phyloP scores from a whole-genome alignment of 2,888 invertebrate genomes.

The Tineola bisselliella region DNA sequence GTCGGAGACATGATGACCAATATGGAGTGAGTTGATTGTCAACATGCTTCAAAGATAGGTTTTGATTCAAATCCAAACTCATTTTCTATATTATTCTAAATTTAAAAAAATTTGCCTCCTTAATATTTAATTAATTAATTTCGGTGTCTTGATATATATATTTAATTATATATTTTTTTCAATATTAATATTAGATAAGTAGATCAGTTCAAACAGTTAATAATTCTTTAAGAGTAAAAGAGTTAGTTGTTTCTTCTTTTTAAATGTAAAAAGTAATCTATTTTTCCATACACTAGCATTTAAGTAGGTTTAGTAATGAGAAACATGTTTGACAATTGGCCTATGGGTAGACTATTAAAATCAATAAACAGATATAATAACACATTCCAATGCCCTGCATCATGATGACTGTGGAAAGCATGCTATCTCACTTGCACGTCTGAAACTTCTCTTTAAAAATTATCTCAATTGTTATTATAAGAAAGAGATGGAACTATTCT shows the following conservation, averaged over 20 bases:
- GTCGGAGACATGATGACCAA: too few relatives aligned
- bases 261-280: conserved; percentile 4
- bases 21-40: not conserved
- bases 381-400: not conserved
- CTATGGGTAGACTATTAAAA: not conserved
- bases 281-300: not conserved
- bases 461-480: not conserved
- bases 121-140: conserved; percentile 9
- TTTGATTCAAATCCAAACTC: not conserved
- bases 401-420: not conserved
- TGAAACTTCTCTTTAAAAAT: not conserved
- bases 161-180: not conserved
- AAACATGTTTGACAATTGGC: not conserved
- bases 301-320: not conserved
- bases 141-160: not conserved
- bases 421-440: not conserved
- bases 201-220: conserved; percentile 8
- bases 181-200: not conserved
- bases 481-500: not conserved
- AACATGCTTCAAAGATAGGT: not conserved
- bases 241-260: not conserved
- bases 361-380: not conserved
- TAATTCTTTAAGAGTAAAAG: not conserved
- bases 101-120: not conserved
- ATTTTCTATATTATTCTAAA: conserved; percentile 7